Evolutionary conservation across 2,113 vertebrate genomes (phyloP), one percentile per base, ranked within the genome.

Genomic region (Osmerus mordax): DNA sequence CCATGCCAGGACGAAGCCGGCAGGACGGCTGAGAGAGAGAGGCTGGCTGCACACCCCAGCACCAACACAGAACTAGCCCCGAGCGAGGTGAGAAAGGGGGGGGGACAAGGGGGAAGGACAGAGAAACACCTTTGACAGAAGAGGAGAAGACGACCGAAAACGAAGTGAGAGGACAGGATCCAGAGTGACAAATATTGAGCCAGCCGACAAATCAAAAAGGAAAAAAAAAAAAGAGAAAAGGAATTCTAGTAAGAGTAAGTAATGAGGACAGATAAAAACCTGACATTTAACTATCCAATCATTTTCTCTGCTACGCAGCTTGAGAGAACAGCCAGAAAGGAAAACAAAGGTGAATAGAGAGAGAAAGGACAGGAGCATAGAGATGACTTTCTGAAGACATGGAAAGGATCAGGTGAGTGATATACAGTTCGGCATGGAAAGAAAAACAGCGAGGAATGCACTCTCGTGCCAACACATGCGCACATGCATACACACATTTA

Each of bases 401-500:
- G 83, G 74, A 83, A 73, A 87, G 14, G 67, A 88, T 80, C 73
- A 90, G 91, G 91, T 91, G 85, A 91, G 90, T 71, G 64, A 83
- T 74, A 75, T 74, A 70, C 32, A 58, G 69, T 47, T 47, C 41
- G 59, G 19, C 64, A 80, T 32, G 56, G 15, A 72, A 71, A 47
- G 28, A 9, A 2, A 54, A 52, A 21, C 12, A 15, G 15, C 15
- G 28, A 16, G 29, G 19, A 19, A 78, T 4, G 14, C 55, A 29
- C 29, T 28, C 19, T 18, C 4, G 41, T 12, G 36, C 15, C 56
- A 23, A 66, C 53, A 58, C 58, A 51, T 56, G 65, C 63, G 60
- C 52, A 58, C 47, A 36, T 1, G n/a, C n/a, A 14, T 16, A 21
- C 60, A 4, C 36, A 18, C 7, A 15, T 29, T 18, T 21, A 54